Base-by-base conservation (phyloP, 2,797 vertebrate species). In the Netta rufina region DNA sequence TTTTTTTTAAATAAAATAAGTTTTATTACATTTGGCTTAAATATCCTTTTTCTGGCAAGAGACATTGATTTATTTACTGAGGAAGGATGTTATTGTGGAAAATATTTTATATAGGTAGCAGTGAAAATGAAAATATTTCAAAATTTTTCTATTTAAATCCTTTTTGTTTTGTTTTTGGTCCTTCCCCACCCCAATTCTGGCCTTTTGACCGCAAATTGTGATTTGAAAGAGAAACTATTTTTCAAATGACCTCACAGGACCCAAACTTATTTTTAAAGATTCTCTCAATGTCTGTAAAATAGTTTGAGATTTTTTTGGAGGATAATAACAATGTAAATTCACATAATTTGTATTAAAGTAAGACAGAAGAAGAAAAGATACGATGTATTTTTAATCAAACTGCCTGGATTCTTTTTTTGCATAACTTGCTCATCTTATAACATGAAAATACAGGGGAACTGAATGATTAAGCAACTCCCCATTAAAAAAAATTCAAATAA, bases 401-500 rank as follows among this genome's bases (percentile, higher is more conserved):
- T 89, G 92, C 88, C 88, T 69, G 39, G 27, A 83, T 87, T 94
- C 45, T 80, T 77, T 84, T 94, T 94, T 80, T 84, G 64, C 47
- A 41, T 72, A 90, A 90, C 75, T 94, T 89, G 19, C 78, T 90
- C 19, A 1, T 80, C 65, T 91, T 89, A 41, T 38, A 93, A 81
- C 75, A 73, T 62, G 86, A 96, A 92, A 94, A 97, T 95, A 80
- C 17, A 75, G 75, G 88, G 84, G 30, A 96, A 89, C 69, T 41
- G 72, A 93, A 81, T 45, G 81, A 94, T 95, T 75, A 92, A 89
- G 88, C n/a, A 94, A 85, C 58, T 87, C 84, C 54, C 91, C 92
- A 90, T 95, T 94, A 83, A 92, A 97, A 96, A 95, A 95, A 93
- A 93, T 89, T 88, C 95, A 96, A 96, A 95, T 93, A 95, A 87